Percentiles rank a stretch among this genome's conserved stretches.
These are phyloP conservation scores for Xiphias gladius DNA, from an alignment of 2,113 vertebrate genomes.

Conservation along the genomic window DNA sequence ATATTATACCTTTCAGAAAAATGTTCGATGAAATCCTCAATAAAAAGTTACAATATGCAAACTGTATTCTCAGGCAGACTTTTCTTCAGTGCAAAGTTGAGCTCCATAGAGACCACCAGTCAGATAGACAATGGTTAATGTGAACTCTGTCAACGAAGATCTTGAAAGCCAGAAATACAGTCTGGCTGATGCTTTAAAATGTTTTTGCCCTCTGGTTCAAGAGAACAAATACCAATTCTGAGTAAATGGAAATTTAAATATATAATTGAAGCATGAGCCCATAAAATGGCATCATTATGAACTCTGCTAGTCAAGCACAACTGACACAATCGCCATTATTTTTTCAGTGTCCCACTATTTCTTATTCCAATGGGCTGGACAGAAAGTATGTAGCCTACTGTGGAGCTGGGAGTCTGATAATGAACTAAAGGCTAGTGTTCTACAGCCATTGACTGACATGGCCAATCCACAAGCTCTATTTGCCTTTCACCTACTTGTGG, in stretches of 20 bases:
- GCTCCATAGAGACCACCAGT: slow-evolving; percentile 46
- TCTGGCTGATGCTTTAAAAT: slow-evolving; percentile 67
- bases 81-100: not conserved
- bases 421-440: slow-evolving; percentile 60
- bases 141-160: slow-evolving; percentile 40
- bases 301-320: slow-evolving; percentile 22
- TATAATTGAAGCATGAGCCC: slow-evolving; percentile 60
- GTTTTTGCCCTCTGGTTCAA: slow-evolving; percentile 62
- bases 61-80: not conserved
- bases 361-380: slow-evolving; percentile 38
- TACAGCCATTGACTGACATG: slow-evolving; percentile 70
- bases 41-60: not conserved
- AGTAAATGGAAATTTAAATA: slow-evolving; percentile 68
- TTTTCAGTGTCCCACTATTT: slow-evolving; percentile 36
- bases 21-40: not conserved
- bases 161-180: slow-evolving; percentile 53
- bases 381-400: slow-evolving; percentile 38
- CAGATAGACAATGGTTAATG: slow-evolving; percentile 42
- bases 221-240: slow-evolving; percentile 63
- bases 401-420: slow-evolving; percentile 60
- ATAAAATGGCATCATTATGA: slow-evolving; percentile 70
- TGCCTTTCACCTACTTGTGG: slow-evolving; percentile 80
- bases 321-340: slow-evolving; percentile 20
- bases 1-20: not conserved
- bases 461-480: slow-evolving; percentile 60